Evolutionary conservation across 2,888 invertebrate genomes (phyloP), one percentile per base, ranked within the genome.

Genomic region (Litoditis marina): DNA sequence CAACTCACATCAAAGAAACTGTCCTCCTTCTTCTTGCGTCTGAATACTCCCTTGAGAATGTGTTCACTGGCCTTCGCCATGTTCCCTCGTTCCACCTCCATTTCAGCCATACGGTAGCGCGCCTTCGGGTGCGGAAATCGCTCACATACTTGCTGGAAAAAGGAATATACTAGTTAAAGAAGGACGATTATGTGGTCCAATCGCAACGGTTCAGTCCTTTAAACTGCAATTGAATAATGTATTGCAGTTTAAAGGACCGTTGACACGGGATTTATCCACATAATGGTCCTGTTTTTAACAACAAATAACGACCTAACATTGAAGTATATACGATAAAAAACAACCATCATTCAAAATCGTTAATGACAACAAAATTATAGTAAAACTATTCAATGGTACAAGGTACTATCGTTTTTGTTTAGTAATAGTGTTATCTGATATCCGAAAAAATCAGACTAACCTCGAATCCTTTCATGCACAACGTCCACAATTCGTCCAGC

Each of bases 71-170:
- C 66, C n/a, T 60, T 52, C 3, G 56, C 34, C n/a, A 16, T 42
- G 51, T 59, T 62, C 6, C 56, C 64, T 16, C 63, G 49, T n/a
- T 50, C 63, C 8, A 70, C 4, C 30, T 60, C 54, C 28, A 68
- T 62, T 55, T 76, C 66, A 5, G 75, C 71, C 58, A 76, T 39
- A 25, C 75, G 71, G 58, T 70, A 70, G 49, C 63, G 63, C 1
- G 73, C 67, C 58, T 76, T 76, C 30, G 66, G 58, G 52, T 76
- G 75, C 2, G 75, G 73, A 62, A 76, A 76, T 8, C 71, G 56
- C 2, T 76, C 75, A 11, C 36, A 54, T 19, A 69, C 54, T 1
- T 71, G 50, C 65, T 69, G 34, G 58, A 65, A 47, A 66, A 19
- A 27, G 11, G 39, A n/a, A n/a, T n/a, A n/a, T n/a, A n/a, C n/a